These are phyloP conservation scores for Sarcophaga subvicina DNA, from an alignment of 2,888 invertebrate genomes.

Conservation along the genomic window DNA sequence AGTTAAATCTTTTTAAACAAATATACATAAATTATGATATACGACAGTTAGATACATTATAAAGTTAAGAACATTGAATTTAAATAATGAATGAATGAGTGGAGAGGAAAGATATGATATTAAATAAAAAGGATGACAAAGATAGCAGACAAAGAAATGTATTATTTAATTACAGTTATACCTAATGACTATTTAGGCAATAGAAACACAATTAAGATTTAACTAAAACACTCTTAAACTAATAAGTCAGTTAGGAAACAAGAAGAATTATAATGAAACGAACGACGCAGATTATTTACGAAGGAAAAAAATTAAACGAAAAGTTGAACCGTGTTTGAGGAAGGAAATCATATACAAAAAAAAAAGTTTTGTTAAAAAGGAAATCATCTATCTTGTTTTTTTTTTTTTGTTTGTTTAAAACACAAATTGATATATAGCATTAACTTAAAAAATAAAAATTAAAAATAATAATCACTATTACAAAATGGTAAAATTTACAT, in stretches of 20 bases:
- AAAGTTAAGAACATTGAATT: background rate
- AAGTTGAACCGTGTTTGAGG: background rate
- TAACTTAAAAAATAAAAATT: constrained; percentile 56
- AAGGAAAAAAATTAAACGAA: background rate
- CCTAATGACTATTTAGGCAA: constrained; percentile 65
- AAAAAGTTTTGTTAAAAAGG: constrained; percentile 30
- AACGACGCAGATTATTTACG: constrained; percentile 14
- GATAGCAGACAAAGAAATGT: constrained; percentile 6
- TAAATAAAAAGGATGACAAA: constrained; percentile 2
- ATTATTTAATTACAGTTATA: constrained; percentile 46
- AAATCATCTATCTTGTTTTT: constrained; percentile 24
- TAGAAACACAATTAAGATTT: constrained; percentile 52
- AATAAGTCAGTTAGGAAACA: constrained; percentile 40
- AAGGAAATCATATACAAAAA: constrained; percentile 11
- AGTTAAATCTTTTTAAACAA: constrained; percentile 13
- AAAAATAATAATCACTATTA: constrained; percentile 57
- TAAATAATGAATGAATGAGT: constrained; percentile 15
- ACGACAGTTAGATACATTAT: background rate
- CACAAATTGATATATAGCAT: constrained; percentile 52
- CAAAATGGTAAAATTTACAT: constrained; percentile 81
- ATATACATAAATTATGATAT: constrained; percentile 22
- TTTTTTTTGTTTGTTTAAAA: constrained; percentile 36
- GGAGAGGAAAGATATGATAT: background rate
- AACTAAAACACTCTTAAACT: constrained; percentile 62
- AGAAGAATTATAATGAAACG: too few relatives aligned